Evolutionary conservation across 2,113 vertebrate genomes (phyloP), one percentile per base, ranked within the genome.

Genomic region (Clarias macrocephalus): DNA sequence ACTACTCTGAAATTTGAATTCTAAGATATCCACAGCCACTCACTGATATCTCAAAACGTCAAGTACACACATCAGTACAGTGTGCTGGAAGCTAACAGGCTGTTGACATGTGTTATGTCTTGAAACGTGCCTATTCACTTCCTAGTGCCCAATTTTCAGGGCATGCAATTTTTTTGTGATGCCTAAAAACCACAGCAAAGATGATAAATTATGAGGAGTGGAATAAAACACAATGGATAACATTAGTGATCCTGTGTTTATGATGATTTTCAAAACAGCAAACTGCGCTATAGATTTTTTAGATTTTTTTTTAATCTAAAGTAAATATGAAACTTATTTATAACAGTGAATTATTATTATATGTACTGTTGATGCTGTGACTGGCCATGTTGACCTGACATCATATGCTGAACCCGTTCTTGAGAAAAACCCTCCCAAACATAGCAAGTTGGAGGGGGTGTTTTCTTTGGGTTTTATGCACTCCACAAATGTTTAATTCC

Each of bases 1-100:
- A 90, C 91, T 88, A 42, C 89, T 89, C 75, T 63, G 76, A 92
- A 92, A 92, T 92, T 79, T 86, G 89, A 92, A 92, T 92, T 87
- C 85, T 87, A 82, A 87, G 76, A 89, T 88, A 90, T 94, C 91
- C 92, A 89, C 91, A 89, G 83, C 84, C 83, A 86, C 86, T 91
- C 87, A 82, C 57, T 86, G 90, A 89, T 92, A 91, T 91, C 91
- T 92, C 91, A 85, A 89, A 87, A 88, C 83, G 63, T 88, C 37
- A 90, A 92, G 88, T 80, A 86, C 85, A 83, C 57, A 82, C 85
- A 90, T 88, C 86, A 90, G 85, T 84, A 89, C 75, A 21, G 30
- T 19, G 72, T 84, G 68, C 68, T 75, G 62, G 68, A 90, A 62
- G 85, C 80, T 82, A 85, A 73, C 13, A 79, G 65, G 33, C 79